These are phyloP conservation scores for Volucella bombylans DNA, from an alignment of 2,888 invertebrate species.

Conservation along the genomic window DNA sequence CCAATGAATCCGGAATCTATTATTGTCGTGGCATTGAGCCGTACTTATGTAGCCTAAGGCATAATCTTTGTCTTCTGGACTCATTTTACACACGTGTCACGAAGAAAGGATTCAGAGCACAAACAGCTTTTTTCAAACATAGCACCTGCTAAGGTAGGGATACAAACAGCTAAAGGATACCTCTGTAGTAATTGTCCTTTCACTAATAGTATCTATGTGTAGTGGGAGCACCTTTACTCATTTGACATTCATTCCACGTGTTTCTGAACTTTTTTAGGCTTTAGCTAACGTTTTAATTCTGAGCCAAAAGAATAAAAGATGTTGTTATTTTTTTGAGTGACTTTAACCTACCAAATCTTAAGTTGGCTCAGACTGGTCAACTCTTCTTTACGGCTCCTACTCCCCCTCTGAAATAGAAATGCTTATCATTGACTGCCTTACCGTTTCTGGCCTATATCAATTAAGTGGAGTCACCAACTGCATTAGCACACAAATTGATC, in stretches of 20 bases:
- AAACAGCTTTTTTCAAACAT: slow-evolving; percentile 42
- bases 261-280: slow-evolving; percentile 20
- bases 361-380: no score
- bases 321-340: no score
- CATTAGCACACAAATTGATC: no score
- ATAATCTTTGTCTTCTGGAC: slow-evolving; percentile 49
- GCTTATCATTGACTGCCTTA: no score
- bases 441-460: no score
- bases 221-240: background rate
- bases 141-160: slow-evolving; percentile 47
- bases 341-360: no score
- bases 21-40: slow-evolving; percentile 41
- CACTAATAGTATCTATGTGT: background rate
- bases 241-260: slow-evolving; percentile 48
- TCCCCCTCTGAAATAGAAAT: no score
- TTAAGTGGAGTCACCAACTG: no score
- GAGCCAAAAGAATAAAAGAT: background rate
- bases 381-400: no score
- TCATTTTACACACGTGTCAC: slow-evolving; percentile 25
- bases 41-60: slow-evolving; percentile 37
- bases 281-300: background rate
- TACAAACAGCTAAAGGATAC: slow-evolving; percentile 44
- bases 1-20: slow-evolving; percentile 43
- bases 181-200: slow-evolving; percentile 48
- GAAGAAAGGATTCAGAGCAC: slow-evolving; percentile 39